Evolutionary conservation across 2,888 invertebrate genomes (phyloP).

Genomic region (Pelosia muscerda): DNA sequence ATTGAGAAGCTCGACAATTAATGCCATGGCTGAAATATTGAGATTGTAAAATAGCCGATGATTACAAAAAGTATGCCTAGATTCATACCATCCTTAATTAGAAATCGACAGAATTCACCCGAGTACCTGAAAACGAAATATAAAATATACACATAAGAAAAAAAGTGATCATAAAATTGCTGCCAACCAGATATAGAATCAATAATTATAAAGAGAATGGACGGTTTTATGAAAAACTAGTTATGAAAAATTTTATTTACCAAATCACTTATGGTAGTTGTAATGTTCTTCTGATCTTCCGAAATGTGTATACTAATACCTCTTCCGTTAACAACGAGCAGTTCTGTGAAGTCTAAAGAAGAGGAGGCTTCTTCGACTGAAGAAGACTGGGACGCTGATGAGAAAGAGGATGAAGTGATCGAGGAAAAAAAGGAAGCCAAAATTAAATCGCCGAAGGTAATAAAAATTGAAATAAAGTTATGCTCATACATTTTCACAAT

Average conservation of each 20-base stretch:
- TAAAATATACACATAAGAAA: not conserved
- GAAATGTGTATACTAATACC: conserved; percentile 20
- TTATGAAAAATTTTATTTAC: conserved; percentile 10
- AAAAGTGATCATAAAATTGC: conserved; percentile 8
- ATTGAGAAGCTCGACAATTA: conserved; percentile 27
- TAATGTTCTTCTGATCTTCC: conserved; percentile 7
- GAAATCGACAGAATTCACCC: conserved; percentile 6
- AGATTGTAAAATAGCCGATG: conserved; percentile 28
- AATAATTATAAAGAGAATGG: conserved; percentile 21
- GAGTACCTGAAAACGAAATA: conserved; percentile 15
- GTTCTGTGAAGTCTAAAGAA: conserved; percentile 81
- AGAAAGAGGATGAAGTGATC: conserved; percentile 76
- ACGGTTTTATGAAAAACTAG: conserved; percentile 4
- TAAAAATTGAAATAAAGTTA: not conserved
- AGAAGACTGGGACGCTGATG: conserved; percentile 83
- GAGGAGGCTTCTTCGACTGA: conserved; percentile 83
- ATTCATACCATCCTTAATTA: conserved; percentile 20
- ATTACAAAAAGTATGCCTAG: conserved; percentile 23
- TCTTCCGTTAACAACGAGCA: conserved; percentile 50
- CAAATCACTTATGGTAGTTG: conserved; percentile 20
- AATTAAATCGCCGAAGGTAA: conserved; percentile 78
- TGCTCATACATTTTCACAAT: not conserved
- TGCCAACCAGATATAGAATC: conserved; percentile 27
- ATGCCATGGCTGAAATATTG: conserved; percentile 28
- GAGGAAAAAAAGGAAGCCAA: conserved; percentile 79